Evolutionary conservation across 92 coral and sea anemone genomes (phyloP), one percentile per base, ranked within the genome.

Genomic region (Actinernus sp.): DNA sequence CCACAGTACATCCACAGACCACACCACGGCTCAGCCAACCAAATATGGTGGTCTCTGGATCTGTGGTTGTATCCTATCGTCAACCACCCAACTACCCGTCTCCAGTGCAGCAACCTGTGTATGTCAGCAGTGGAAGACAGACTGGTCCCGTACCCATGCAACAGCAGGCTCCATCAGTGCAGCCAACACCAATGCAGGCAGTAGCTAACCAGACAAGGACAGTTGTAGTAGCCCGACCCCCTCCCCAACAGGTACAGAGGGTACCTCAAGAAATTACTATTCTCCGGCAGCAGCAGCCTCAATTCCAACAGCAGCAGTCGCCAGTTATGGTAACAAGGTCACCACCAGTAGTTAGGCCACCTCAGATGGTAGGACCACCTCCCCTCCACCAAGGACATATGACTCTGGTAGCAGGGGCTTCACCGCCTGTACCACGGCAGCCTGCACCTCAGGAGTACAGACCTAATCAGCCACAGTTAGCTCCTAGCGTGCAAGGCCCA

Each of bases 1-100:
- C 82, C 13, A 90, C 98, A 2, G 98, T 93, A 11, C 92, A 86
- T 61, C 98, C 98, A 3, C 98, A 93, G 44, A 85, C 96, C 8
- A 81, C 76, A 26, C 67, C 78, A 38, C 71, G 52, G 20, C 56
- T 79, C 26, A 81, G 74, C 43, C 68, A 74, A 19, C 56, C 96
- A 0, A 59, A 73, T 54, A 58, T 64, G 71, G 61, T 72, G 27
- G 70, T 63, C 17, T 65, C 72, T 0, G n/a, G n/a, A n/a, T n/a
- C n/a, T n/a, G n/a, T n/a, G n/a, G n/a, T n/a, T n/a, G n/a, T n/a
- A n/a, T n/a, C n/a, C n/a, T n/a, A n/a, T n/a, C n/a, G n/a, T n/a
- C n/a, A n/a, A n/a, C n/a, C n/a, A n/a, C 58, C 72, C 1, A 28
- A 58, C 6, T 65, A 65, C 49, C 72, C 72, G 23, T 39, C 43